Evolutionary conservation across 1,140 invertebrate species (phyloP), one percentile per base, ranked within the genome.

Genomic region (Ylistrum balloti): DNA sequence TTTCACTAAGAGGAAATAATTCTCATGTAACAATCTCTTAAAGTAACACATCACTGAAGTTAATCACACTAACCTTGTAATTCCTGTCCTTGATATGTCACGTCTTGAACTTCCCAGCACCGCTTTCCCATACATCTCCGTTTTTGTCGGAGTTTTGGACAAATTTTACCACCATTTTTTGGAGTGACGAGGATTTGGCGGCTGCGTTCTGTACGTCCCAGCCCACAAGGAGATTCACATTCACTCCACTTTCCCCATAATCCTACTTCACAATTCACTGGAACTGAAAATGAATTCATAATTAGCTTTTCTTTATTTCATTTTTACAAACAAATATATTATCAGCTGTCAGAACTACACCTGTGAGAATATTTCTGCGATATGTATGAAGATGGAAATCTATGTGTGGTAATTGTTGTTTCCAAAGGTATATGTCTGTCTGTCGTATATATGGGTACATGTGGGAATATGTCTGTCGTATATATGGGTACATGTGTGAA

Each of bases 81-180:
- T 48, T 89, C 88, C 48, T 45, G 41, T 13, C 48, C 88, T n/a
- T 85, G 86, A 45, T 89, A 89, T 34, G 86, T 86, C 86, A 89
- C 88, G 56, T 45, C 48, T 38, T 89, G 88, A 28, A 89, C 33
- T 22, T 89, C 33, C 22, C 38, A 28, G 48, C 88, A 89, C 9
- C 86, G 17, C n/a, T 91, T 92, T 10, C 91, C 91, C 33, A 92
- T 90, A 86, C 94, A 94, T 33, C 90, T 93, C 0, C 91, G 90
- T 35, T 93, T 88, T 89, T 94, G 93, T 91, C 93, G 92, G 33
- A 93, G 87, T 7, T 88, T 88, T 0, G 93, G 93, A 88, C 95
- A 95, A 32, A 91, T 90, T 85, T 93, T 93, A 17, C 95, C 95
- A 48, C 95, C 95, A 88, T 95, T 94, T 33, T 91, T 92, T 5